These are phyloP conservation scores for Epizoanthus ramosus DNA, from an alignment of 92 coral and sea anemone genomes.

Conservation along the genomic window DNA sequence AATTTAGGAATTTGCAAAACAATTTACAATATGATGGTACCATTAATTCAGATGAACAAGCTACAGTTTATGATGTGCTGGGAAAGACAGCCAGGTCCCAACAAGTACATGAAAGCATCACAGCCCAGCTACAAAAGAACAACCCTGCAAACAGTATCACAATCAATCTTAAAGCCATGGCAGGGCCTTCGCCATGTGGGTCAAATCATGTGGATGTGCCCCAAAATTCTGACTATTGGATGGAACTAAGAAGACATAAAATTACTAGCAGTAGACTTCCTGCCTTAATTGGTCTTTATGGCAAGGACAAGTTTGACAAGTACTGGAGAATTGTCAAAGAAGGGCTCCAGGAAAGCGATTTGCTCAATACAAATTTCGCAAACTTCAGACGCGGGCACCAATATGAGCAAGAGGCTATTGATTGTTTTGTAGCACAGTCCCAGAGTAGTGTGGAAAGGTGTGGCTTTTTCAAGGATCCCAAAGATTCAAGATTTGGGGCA, in stretches of 20 bases:
- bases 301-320: conserved; percentile 37
- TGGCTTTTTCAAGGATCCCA: too few species aligned
- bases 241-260: conserved; percentile 43
- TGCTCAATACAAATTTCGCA: conserved; percentile 37
- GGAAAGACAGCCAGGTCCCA: background rate
- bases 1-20: background rate
- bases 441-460: too few species aligned
- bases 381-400: conserved; percentile 43
- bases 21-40: background rate
- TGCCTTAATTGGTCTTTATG: conserved; percentile 44
- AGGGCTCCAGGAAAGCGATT: conserved; percentile 44
- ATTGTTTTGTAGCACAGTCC: background rate
- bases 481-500: conserved; percentile 41
- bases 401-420: conserved; percentile 37
- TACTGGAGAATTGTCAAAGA: conserved; percentile 46
- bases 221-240: conserved; percentile 45
- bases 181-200: conserved; percentile 40
- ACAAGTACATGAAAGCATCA: conserved; percentile 39
- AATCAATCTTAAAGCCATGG: conserved; percentile 37
- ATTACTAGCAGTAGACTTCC: conserved; percentile 46
- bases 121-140: conserved; percentile 47
- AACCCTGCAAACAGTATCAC: conserved; percentile 50
- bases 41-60: background rate
- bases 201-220: conserved; percentile 42
- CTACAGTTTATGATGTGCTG: too few species aligned